Percentiles rank a stretch among this genome's conserved stretches.
Evolutionary conservation across 1,140 invertebrate species (phyloP).

Genomic region (Macrobrachium nipponense): DNA sequence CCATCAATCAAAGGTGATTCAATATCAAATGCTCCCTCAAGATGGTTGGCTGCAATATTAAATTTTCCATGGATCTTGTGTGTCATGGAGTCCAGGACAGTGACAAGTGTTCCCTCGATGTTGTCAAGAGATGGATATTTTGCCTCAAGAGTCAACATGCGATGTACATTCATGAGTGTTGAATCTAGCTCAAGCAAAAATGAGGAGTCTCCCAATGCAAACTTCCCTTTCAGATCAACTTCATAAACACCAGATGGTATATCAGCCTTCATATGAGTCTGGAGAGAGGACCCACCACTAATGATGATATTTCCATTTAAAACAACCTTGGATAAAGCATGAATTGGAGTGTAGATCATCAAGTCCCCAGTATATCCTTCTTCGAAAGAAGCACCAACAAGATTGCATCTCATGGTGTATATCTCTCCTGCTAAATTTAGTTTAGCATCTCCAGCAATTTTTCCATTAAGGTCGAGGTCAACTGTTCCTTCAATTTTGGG

Average conservation of each 20-base stretch:
- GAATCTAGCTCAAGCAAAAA: neutral
- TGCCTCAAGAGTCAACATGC: neutral
- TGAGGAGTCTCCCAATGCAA: neutral
- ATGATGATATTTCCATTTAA: neutral
- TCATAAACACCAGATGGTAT: slow-evolving; percentile 5
- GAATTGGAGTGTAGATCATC: slow-evolving; percentile 1
- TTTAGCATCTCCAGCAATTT: neutral
- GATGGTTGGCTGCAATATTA: too few species aligned
- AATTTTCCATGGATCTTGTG: too few species aligned
- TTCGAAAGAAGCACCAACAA: slow-evolving; percentile 2
- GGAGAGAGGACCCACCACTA: neutral
- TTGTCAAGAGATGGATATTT: too few species aligned
- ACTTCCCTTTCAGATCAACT: neutral
- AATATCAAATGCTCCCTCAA: too few species aligned
- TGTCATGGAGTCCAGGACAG: too few species aligned
- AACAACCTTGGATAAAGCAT: neutral
- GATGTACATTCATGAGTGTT: neutral
- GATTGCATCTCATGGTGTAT: neutral
- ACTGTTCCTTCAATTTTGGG: neutral
- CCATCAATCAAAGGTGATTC: too few species aligned
- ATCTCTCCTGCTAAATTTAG: neutral
- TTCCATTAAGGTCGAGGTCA: slow-evolving; percentile 3
- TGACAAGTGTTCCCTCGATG: too few species aligned
- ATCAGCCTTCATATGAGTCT: neutral
- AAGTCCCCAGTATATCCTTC: neutral